Evolutionary conservation across 92 coral and sea anemone genomes (phyloP).

Genomic region (Pocillopora meandrina): DNA sequence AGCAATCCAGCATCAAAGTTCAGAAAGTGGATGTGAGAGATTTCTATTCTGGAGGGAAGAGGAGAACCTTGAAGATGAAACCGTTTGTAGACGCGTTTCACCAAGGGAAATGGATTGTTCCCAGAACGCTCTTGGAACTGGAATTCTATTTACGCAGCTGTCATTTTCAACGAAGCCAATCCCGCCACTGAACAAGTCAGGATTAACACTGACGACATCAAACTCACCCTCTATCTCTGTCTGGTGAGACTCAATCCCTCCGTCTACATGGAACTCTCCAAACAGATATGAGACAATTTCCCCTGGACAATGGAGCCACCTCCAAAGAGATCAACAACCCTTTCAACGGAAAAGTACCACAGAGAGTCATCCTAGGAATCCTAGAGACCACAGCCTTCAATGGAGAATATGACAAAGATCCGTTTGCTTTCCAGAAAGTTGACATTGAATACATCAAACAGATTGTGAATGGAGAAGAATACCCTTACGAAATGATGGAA

Average conservation of each 20-base stretch:
- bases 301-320: not conserved
- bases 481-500: conserved; percentile 33
- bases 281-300: not conserved
- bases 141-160: not conserved
- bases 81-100: not conserved
- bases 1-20: too few relatives aligned
- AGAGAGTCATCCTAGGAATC: conserved; percentile 4
- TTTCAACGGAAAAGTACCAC: conserved; percentile 22
- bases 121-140: not conserved
- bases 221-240: not conserved
- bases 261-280: not conserved
- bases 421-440: conserved; percentile 22
- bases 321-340: not conserved
- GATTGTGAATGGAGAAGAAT: conserved; percentile 38
- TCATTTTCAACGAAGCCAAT: not conserved
- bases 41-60: too few relatives aligned
- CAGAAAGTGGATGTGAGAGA: too few relatives aligned
- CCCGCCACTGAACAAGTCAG: too few relatives aligned
- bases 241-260: not conserved
- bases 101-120: not conserved
- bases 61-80: not conserved
- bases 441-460: conserved; percentile 19
- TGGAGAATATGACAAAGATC: not conserved
- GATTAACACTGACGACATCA: not conserved
- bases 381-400: not conserved